Evolutionary conservation across 2,888 invertebrate species (phyloP).

Genomic region (Eupeodes luniger): DNA sequence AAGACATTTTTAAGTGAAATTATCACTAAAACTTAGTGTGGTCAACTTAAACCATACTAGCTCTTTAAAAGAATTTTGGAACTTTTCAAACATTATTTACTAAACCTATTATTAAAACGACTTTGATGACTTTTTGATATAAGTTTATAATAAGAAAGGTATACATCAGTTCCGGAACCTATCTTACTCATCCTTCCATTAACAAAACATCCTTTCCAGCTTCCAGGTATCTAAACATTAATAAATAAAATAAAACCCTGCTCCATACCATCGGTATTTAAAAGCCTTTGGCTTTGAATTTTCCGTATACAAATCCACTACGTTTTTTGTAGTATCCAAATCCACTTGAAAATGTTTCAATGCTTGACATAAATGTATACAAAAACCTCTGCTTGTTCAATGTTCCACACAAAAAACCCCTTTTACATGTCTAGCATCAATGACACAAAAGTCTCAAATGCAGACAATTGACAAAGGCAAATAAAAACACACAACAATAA

Average conservation of each 20-base stretch:
- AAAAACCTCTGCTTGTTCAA: slow-evolving; percentile 39
- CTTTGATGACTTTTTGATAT: no score
- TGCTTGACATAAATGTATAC: slow-evolving; percentile 66
- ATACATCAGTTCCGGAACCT: no score
- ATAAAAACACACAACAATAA: slow-evolving; percentile 32
- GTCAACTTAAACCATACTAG: no score
- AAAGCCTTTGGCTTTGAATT: slow-evolving; percentile 59
- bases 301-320: slow-evolving; percentile 7
- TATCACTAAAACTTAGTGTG: no score
- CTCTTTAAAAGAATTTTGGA: no score
- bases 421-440: slow-evolving; percentile 57
- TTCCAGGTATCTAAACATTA: neutral
- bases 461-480: slow-evolving; percentile 15
- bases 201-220: slow-evolving; percentile 42
- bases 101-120: no score
- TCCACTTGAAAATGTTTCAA: slow-evolving; percentile 68
- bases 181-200: slow-evolving; percentile 1
- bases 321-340: no score
- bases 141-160: no score
- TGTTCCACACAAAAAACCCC: slow-evolving; percentile 48
- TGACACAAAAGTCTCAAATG: slow-evolving; percentile 34
- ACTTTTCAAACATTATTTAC: no score
- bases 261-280: slow-evolving; percentile 28
- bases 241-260: slow-evolving; percentile 43
- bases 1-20: no score